These are phyloP conservation scores for Sminthurinus signatus DNA, from an alignment of 1,140 invertebrate species.

Conservation along the genomic window DNA sequence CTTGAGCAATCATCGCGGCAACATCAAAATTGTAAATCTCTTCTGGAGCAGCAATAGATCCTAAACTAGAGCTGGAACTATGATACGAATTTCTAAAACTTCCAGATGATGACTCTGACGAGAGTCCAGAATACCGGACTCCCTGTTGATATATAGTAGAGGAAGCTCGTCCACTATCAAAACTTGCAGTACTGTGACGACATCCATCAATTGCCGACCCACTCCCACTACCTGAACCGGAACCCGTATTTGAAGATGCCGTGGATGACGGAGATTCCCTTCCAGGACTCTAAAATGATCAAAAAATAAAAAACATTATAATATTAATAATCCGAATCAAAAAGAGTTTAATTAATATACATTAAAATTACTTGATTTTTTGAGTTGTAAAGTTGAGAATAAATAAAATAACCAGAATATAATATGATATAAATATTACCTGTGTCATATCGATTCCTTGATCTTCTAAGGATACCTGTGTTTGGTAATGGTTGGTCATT, in stretches of 20 bases:
- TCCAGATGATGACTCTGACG: slow-evolving; percentile 49
- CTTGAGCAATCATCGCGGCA: slow-evolving; percentile 53
- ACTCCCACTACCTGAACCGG: slow-evolving; percentile 42
- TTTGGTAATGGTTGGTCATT: slow-evolving; percentile 30
- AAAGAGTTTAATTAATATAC: neutral
- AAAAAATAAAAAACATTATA: too few species aligned
- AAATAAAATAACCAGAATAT: too few species aligned
- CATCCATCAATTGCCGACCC: slow-evolving; percentile 58
- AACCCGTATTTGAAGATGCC: slow-evolving; percentile 55
- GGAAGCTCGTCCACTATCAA: slow-evolving; percentile 87
- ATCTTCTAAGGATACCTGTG: slow-evolving; percentile 50
- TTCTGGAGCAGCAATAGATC: slow-evolving; percentile 48
- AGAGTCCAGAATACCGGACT: slow-evolving; percentile 48
- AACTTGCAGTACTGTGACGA: slow-evolving; percentile 81
- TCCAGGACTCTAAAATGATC: slow-evolving; percentile 67
- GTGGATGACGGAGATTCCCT: slow-evolving; percentile 81
- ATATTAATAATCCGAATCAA: too few species aligned
- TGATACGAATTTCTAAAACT: slow-evolving; percentile 53
- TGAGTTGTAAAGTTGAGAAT: too few species aligned
- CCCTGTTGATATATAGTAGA: slow-evolving; percentile 51
- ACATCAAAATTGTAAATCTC: slow-evolving; percentile 50
- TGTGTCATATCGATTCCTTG: slow-evolving; percentile 61
- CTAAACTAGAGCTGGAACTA: slow-evolving; percentile 52
- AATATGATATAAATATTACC: too few species aligned
- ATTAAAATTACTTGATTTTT: too few species aligned